Conservation (phyloP, 2,888 invertebrate genomes). For the Muschampia plurimacula region DNA sequence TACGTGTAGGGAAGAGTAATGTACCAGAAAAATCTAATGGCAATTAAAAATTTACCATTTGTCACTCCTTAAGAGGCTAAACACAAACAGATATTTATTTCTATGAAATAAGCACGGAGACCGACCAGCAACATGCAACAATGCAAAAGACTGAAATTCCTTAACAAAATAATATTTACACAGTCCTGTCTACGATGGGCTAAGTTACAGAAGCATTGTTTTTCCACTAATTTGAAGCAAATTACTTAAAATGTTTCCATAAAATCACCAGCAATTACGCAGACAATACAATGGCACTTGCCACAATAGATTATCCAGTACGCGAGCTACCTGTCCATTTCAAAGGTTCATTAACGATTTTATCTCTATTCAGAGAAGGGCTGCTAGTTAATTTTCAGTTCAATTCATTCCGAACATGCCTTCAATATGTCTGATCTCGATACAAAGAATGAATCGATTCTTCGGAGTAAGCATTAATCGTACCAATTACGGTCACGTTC, state of each 20-base stretch:
- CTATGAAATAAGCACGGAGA: too few relatives aligned
- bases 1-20: background rate
- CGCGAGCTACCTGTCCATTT: conserved; percentile 45
- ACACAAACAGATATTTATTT: background rate
- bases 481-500: conserved; percentile 71
- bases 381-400: conserved; percentile 55
- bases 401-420: conserved; percentile 66
- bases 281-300: conserved; percentile 34
- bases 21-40: background rate
- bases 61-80: background rate
- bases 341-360: conserved; percentile 55
- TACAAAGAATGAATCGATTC: conserved; percentile 73
- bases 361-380: conserved; percentile 59
- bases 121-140: background rate
- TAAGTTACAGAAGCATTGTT: conserved; percentile 27
- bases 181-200: background rate
- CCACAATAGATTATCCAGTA: conserved; percentile 22
- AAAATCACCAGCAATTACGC: conserved; percentile 28
- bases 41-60: background rate
- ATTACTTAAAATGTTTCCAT: conserved; percentile 29
- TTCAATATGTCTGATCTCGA: conserved; percentile 67
- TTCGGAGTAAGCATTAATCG: conserved; percentile 68
- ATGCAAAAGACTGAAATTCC: background rate
- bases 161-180: background rate
- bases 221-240: conserved; percentile 34